Base-by-base conservation (phyloP, 92 coral and sea anemone genomes). In the Meandrina meandrites region DNA sequence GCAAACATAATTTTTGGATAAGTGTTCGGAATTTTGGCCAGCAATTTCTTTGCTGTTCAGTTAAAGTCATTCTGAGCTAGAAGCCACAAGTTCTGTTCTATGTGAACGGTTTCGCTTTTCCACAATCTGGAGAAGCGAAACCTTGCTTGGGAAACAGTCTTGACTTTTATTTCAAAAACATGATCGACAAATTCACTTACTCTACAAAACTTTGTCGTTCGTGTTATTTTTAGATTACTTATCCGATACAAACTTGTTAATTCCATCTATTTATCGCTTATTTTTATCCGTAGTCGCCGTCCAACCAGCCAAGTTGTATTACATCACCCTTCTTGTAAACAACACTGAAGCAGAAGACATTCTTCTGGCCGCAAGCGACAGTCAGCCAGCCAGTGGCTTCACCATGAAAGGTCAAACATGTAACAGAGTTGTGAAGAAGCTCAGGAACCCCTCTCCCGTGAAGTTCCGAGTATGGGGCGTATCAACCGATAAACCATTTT, bases 301-400 rank as follows among this genome's bases (percentile, higher is more conserved):
- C 10, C 99, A 96, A 81, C 98, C 98, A 11, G 85, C 98, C 68
- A 96, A 96, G 83, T 90, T 88, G 93, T 95, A 88, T 88, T 93
- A 92, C 84, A 89, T 90, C 84, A 92, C 88, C 57, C 87, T 96
- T 79, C 75, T 88, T 27, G 91, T 95, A 22, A 83, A 81, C 91
- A 96, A 96, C 90, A 91, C 91, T 34, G 86, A 89, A 14, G 81
- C 81, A 62, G 90, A 90, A 48, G 87, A 91, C 5, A 70, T 96
- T 28, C 87, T 82, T 22, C 82, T 96, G 8, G 84, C 90, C 32
- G 88, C 98, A 72, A 94, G 91, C 84, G 99, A 96, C 86, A 94
- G 91, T 54, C 89, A 87, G 47, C 99, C 99, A 12, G 87, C 95
- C 5, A 90, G 76, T 64, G 98, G 98, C 35, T 95, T 96, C 80